Base-by-base conservation (phyloP, 2,888 invertebrate genomes). In the Stomorhina lunata region DNA sequence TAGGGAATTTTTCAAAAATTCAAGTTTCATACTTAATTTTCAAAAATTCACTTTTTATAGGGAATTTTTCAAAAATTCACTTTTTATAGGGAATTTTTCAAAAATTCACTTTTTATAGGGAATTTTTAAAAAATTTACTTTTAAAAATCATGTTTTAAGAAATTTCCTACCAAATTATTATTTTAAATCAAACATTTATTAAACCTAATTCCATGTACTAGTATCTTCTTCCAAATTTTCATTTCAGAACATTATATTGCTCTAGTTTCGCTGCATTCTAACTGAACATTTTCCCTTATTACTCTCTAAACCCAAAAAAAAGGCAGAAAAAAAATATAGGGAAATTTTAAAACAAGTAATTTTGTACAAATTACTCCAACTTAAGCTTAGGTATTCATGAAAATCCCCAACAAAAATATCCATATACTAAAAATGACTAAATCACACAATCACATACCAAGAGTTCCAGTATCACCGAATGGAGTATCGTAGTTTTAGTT, bases 291-390 rank as follows among this genome's bases (percentile, higher is more conserved):
- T 48, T 29, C 6, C 29, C 40, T 73, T 61, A 25, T 45, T 15
- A 34, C 37, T 75, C 25, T 45, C n/a, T n/a, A n/a, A 45, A 55
- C 43, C 75, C 65, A 34, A 34, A 73, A 57, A 50, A 75, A 25
- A 22, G 22, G n/a, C n/a, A n/a, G n/a, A n/a, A n/a, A n/a, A n/a
- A n/a, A n/a, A n/a, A n/a, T n/a, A n/a, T n/a, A n/a, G n/a, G n/a
- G n/a, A n/a, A n/a, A n/a, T n/a, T n/a, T n/a, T n/a, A n/a, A 79
- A 66, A 65, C 79, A 75, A 82, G 79, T 65, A 76, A 71, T 82
- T 79, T 69, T 22, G 9, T 29, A 66, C 57, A 82, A 82, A 82
- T 75, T 79, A 75, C 73, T 82, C 57, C 29, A 79, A 63, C 69
- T 79, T 37, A 69, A 40, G 68, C 73, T 78, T 29, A 69, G 61